phyloP scores from a whole-genome alignment of 2,113 vertebrate species.

The Ariopsis seemanni region DNA sequence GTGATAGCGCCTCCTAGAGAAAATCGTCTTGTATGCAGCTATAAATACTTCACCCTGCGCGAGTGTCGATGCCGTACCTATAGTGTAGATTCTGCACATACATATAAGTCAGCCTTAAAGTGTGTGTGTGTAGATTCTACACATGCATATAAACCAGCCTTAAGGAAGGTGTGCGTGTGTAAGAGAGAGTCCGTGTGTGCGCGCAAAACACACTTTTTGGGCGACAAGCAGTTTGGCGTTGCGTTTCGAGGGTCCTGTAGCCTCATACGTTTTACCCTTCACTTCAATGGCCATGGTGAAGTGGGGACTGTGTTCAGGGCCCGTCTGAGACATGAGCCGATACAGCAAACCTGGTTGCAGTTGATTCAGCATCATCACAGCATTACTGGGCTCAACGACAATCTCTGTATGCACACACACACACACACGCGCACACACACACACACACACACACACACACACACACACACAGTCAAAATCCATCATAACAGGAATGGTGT shows the following conservation, averaged over 20 bases:
- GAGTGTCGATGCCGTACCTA: too few species aligned
- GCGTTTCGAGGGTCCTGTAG: constrained; percentile 89
- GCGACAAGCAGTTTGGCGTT: constrained; percentile 91
- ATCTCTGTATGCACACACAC: neutral
- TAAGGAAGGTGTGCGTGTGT: neutral
- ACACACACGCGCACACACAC: constrained; percentile 22
- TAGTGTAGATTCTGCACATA: too few species aligned
- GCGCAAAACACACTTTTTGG: constrained; percentile 74
- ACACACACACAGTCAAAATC: neutral
- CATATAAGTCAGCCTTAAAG: too few species aligned
- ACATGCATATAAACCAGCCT: too few species aligned
- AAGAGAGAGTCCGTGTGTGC: neutral
- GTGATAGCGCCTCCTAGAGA: too few species aligned
- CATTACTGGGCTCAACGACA: constrained; percentile 81
- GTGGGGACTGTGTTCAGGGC: constrained; percentile 91
- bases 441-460: constrained; percentile 20
- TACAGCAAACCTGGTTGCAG: constrained; percentile 90
- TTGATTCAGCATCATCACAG: constrained; percentile 94
- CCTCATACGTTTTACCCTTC: constrained; percentile 85
- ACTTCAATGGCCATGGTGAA: constrained; percentile 95
- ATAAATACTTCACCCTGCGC: too few species aligned
- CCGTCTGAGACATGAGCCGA: constrained; percentile 87
- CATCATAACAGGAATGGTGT: neutral
- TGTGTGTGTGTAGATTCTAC: neutral
- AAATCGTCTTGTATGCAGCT: too few species aligned